Percentiles rank a stretch among this genome's conserved stretches.
phyloP scores from a whole-genome alignment of 2,113 vertebrate species.

The Rhea americana region DNA sequence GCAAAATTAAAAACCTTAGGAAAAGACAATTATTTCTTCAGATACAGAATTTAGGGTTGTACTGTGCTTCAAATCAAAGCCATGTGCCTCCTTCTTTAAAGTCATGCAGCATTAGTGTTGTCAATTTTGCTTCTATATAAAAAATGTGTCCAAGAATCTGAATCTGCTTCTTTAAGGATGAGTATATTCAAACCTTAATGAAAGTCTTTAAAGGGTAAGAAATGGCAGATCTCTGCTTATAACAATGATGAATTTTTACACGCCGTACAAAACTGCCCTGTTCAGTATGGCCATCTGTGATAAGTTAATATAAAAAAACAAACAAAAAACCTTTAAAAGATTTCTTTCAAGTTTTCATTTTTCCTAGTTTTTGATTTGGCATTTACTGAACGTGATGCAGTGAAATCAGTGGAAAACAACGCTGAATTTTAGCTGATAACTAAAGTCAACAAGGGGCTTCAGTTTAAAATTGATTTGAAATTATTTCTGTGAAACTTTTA shows the following conservation, averaged over 20 bases:
- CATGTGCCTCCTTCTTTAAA: slow-evolving; percentile 15
- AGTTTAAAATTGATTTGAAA: slow-evolving; percentile 9
- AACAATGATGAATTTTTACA: slow-evolving; percentile 10
- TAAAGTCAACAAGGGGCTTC: background rate
- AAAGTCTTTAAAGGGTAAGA: background rate
- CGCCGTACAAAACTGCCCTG: background rate
- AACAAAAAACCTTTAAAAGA: background rate
- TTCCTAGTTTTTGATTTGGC: slow-evolving; percentile 8
- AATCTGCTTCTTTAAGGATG: background rate
- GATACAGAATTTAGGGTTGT: slow-evolving; percentile 36
- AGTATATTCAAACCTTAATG: slow-evolving; percentile 24
- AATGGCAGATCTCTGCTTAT: background rate
- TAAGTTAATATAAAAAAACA: background rate
- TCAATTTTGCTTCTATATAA: background rate
- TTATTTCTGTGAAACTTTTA: background rate
- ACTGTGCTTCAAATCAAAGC: slow-evolving; percentile 6
- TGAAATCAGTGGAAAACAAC: slow-evolving; percentile 18
- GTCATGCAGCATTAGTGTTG: background rate
- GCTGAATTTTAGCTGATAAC: background rate
- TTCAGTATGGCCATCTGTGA: slow-evolving; percentile 28
- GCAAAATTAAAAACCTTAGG: slow-evolving; percentile 54
- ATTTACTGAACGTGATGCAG: background rate
- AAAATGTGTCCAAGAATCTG: background rate
- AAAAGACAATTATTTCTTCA: slow-evolving; percentile 39
- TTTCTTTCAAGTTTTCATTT: slow-evolving; percentile 9